Evolutionary conservation across 2,888 invertebrate genomes (phyloP), one percentile per base, ranked within the genome.

Genomic region (Abrostola tripartita): DNA sequence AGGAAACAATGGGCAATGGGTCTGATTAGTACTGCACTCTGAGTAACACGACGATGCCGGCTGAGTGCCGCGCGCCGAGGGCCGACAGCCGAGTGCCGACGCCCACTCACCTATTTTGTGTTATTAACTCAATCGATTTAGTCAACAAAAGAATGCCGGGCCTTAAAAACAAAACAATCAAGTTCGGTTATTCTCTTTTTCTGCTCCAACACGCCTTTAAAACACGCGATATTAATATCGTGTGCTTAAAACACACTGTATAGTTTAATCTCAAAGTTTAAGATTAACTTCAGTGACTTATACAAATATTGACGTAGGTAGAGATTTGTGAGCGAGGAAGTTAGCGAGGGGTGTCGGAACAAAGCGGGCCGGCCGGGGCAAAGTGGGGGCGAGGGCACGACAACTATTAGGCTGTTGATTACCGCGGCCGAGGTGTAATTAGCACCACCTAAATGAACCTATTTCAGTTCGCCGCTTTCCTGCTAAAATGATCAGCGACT

Each of bases 401-500:
- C 83, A 79, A 82, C 88, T 88, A 90, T 92, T 90, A 88, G 89
- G 84, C 86, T 83, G 87, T 87, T 89, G 90, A 92, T 92, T 91
- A 89, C 89, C 82, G 81, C 85, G 84, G 85, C 83, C 84, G 85
- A 80, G 85, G 82, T 76, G 87, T 90, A 92, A 93, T 93, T 93
- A 92, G 91, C 92, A 87, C 85, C 84, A 83, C 84, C 87, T 88
- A 90, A 92, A 92, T 90, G 89, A 91, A 90, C 90, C 90, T 90
- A 88, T 90, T 91, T 83, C 87, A 81, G 78, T 80, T 74, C 78
- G 81, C 86, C 89, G 88, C 82, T 85, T 83, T 82, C 88, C 87
- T 86, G 85, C 87, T 88, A 85, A 80, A 70, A 78, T 79, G 79
- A 78, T 80, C 74, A 80, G 72, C 78, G 82, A 84, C 82, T 88